Conservation (phyloP, 2,888 invertebrate species). For the Agrenia bidenticulata region DNA sequence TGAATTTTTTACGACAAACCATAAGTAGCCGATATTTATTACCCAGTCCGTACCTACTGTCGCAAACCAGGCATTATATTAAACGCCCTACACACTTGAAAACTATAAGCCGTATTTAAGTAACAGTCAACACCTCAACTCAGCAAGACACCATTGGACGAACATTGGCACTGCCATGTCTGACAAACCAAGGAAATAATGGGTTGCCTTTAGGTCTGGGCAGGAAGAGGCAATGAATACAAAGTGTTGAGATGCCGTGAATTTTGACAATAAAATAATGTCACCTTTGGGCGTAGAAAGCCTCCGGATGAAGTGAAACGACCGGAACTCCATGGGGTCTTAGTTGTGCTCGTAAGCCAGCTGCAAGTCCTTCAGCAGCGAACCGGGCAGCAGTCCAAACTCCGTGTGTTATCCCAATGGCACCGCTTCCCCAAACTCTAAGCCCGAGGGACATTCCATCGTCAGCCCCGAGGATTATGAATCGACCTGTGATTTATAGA, state of each 20-base stretch:
- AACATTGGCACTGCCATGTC: conserved; percentile 1
- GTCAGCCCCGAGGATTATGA: conserved; percentile 69
- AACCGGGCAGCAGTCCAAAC: conserved; percentile 51
- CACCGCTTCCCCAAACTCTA: conserved; percentile 51
- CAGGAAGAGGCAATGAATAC: neutral
- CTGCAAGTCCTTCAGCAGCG: conserved; percentile 49
- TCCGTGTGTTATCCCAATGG: conserved; percentile 46
- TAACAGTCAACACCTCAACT: too few species aligned
- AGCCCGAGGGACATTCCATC: conserved; percentile 53
- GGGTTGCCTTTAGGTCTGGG: too few species aligned
- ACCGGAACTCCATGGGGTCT: conserved; percentile 70
- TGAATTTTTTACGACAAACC: too few species aligned
- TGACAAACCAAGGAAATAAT: neutral
- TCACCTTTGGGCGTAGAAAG: conserved; percentile 51
- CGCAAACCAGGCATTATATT: too few species aligned
- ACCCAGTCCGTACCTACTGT: too few species aligned
- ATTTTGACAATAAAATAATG: conserved; percentile 2
- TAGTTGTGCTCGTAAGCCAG: conserved; percentile 48
- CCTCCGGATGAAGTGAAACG: conserved; percentile 72
- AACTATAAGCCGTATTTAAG: too few species aligned
- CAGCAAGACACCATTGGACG: too few species aligned
- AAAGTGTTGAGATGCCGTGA: neutral
- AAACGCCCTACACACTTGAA: too few species aligned
- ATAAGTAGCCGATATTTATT: too few species aligned
- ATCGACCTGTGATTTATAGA: conserved; percentile 60